Percentiles rank a stretch among this genome's conserved stretches.
phyloP scores from a whole-genome alignment of 1,140 invertebrate genomes.

The Procambarus virginalis region DNA sequence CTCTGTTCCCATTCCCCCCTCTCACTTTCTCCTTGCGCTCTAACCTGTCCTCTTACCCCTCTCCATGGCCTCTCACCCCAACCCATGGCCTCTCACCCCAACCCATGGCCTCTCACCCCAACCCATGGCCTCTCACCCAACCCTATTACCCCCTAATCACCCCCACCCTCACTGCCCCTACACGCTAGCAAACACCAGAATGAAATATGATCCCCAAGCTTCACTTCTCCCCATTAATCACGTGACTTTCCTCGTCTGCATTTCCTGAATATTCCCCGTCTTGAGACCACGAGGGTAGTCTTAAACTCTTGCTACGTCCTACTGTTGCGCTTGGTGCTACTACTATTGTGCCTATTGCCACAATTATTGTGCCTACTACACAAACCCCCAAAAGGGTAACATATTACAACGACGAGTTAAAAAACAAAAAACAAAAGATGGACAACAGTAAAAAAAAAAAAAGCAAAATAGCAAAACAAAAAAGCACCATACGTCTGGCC shows the following conservation, averaged over 20 bases:
- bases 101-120: neutral
- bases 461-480: too few relatives aligned
- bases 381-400: too few relatives aligned
- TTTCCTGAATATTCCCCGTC: neutral
- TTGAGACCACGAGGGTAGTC: neutral
- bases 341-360: too few relatives aligned
- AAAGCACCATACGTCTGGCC: too few relatives aligned
- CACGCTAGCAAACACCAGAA: neutral
- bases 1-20: neutral
- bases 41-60: neutral
- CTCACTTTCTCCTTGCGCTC: neutral
- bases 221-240: conserved; percentile 1
- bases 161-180: neutral
- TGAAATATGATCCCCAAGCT: neutral
- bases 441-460: too few relatives aligned
- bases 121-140: neutral
- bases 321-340: too few relatives aligned
- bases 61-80: neutral
- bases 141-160: neutral
- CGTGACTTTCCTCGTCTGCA: neutral
- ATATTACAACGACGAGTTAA: too few relatives aligned
- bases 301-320: too few relatives aligned
- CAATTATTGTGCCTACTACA: too few relatives aligned
- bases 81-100: neutral
- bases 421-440: too few relatives aligned